phyloP scores from a whole-genome alignment of 1,140 invertebrate genomes.

The Branchinecta lindahli region DNA sequence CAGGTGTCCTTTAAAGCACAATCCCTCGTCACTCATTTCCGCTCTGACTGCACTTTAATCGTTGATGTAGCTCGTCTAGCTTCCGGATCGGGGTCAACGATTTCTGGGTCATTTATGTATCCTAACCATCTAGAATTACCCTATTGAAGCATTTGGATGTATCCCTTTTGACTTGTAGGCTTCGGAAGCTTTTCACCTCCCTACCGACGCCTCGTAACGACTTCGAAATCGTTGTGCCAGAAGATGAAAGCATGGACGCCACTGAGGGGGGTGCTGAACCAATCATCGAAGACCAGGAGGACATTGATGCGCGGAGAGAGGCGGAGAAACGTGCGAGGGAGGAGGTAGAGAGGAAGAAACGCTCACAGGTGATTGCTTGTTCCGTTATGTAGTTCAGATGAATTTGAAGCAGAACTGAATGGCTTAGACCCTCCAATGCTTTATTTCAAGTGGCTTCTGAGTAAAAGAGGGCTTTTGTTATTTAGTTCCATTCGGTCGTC shows the following conservation, averaged over 20 bases:
- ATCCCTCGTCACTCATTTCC: no score
- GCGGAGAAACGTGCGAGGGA: slow-evolving; percentile 32
- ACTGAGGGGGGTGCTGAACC: slow-evolving; percentile 16
- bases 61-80: no score
- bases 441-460: no score
- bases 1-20: no score
- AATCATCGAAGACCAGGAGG: slow-evolving; percentile 64
- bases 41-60: no score
- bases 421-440: slow-evolving; percentile 34
- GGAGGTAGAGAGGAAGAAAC: not conserved
- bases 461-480: no score
- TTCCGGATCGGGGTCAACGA: no score
- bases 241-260: slow-evolving; percentile 49
- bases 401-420: slow-evolving; percentile 48
- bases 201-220: slow-evolving; percentile 87
- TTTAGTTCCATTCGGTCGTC: no score
- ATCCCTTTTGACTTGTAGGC: slow-evolving; percentile 30
- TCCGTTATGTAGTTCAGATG: slow-evolving; percentile 15
- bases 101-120: no score
- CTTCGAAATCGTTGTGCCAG: slow-evolving; percentile 94
- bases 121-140: no score
- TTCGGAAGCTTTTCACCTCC: slow-evolving; percentile 54
- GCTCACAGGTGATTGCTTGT: not conserved
- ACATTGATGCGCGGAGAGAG: slow-evolving; percentile 56
- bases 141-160: no score